phyloP scores from a whole-genome alignment of 2,797 vertebrate species.

The Gephyroberyx darwinii region DNA sequence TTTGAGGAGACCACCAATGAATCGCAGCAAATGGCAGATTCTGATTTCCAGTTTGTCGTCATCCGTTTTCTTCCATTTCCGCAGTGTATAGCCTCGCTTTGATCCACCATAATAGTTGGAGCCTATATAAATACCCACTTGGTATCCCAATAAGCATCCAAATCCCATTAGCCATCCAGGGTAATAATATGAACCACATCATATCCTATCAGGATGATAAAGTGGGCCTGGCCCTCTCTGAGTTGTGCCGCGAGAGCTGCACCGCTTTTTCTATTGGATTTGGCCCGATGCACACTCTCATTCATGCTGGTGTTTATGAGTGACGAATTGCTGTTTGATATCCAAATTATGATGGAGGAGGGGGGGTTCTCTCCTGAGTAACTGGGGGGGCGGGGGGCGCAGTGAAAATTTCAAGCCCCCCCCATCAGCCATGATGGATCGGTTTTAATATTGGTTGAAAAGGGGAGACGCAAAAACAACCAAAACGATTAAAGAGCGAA shows the following conservation, averaged over 20 bases:
- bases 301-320: constrained; percentile 72
- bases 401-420: constrained; percentile 51
- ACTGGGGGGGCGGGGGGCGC: constrained; percentile 33
- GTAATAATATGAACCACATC: constrained; percentile 75
- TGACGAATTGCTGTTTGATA: constrained; percentile 78
- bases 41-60: constrained; percentile 62
- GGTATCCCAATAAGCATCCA: constrained; percentile 67
- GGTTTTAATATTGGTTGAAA: constrained; percentile 81
- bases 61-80: constrained; percentile 54
- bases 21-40: constrained; percentile 62
- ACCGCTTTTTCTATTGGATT: constrained; percentile 71
- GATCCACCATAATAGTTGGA: constrained; percentile 59
- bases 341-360: constrained; percentile 72
- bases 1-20: constrained; percentile 56
- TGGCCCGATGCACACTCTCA: constrained; percentile 58
- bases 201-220: constrained; percentile 74
- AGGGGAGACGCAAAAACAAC: constrained; percentile 64
- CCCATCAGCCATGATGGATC: constrained; percentile 80
- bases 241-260: constrained; percentile 56
- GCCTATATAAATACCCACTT: constrained; percentile 59
- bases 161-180: constrained; percentile 71
- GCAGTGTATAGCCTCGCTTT: constrained; percentile 52
- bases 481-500: constrained; percentile 71
- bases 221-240: constrained; percentile 59
- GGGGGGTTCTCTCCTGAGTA: constrained; percentile 48